phyloP scores from a whole-genome alignment of 1,140 invertebrate species.

The Prorops nasuta region DNA sequence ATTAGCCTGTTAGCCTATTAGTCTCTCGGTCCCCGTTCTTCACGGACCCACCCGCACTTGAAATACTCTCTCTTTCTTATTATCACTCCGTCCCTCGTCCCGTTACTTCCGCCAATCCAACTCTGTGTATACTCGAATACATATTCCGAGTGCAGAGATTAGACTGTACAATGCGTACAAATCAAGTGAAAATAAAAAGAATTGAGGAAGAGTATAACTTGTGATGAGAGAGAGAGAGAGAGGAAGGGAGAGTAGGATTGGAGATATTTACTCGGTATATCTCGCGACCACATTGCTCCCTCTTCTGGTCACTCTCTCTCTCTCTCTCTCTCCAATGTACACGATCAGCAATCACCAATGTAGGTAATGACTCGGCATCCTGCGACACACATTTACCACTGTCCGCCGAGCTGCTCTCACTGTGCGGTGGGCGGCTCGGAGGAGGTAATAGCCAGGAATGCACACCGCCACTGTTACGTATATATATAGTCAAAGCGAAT shows the following conservation, averaged over 20 bases:
- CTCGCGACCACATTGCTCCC: too few relatives aligned
- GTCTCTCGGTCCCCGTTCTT: too few relatives aligned
- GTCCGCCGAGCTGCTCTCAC: neutral
- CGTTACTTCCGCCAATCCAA: neutral
- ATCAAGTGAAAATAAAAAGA: too few relatives aligned
- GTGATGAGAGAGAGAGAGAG: constrained; percentile 8
- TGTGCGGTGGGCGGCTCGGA: neutral
- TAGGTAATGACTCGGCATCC: constrained; percentile 17
- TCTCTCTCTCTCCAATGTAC: neutral
- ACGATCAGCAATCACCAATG: constrained; percentile 19
- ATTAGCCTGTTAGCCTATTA: constrained; percentile 50
- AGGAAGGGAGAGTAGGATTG: neutral
- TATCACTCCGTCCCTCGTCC: neutral
- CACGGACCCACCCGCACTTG: neutral
- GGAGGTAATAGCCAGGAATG: constrained; percentile 11
- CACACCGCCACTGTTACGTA: constrained; percentile 12
- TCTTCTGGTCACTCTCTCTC: neutral
- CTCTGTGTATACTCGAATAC: neutral
- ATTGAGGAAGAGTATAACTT: neutral
- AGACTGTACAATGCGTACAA: too few relatives aligned
- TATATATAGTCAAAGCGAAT: constrained; percentile 11
- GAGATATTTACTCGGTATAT: neutral
- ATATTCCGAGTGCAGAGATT: too few relatives aligned
- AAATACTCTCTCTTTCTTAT: neutral
- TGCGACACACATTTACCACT: constrained; percentile 14